Percentiles rank a stretch among this genome's conserved stretches.
These are phyloP conservation scores for Stomatorhinus walkeri DNA, from an alignment of 2,797 vertebrate species.

Conservation along the genomic window DNA sequence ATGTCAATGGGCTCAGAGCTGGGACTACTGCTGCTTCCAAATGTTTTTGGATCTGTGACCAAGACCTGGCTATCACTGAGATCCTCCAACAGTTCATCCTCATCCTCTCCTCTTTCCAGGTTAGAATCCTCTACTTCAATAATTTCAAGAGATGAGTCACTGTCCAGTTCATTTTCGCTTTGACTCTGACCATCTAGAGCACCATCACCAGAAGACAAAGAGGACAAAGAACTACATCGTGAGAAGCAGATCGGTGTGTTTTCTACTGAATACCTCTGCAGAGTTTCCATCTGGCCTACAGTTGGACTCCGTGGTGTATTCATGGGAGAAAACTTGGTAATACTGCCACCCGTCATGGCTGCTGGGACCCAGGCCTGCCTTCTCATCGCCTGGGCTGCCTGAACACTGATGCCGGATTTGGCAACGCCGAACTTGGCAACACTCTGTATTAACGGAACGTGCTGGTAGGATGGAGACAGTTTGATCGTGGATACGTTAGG, in stretches of 20 bases:
- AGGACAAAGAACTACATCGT: slow-evolving; percentile 90
- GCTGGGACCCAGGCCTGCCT: slow-evolving; percentile 78
- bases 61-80: slow-evolving; percentile 67
- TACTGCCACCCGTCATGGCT: slow-evolving; percentile 65
- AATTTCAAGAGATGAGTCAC: slow-evolving; percentile 90
- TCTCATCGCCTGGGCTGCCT: slow-evolving; percentile 62
- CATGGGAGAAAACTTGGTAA: slow-evolving; percentile 68
- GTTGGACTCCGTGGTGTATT: slow-evolving; percentile 54
- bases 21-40: slow-evolving; percentile 54
- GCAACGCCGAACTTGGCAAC: slow-evolving; percentile 56
- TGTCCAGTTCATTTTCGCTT: slow-evolving; percentile 84
- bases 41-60: slow-evolving; percentile 58
- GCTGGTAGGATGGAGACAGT: slow-evolving; percentile 89
- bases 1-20: slow-evolving; percentile 72
- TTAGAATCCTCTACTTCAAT: slow-evolving; percentile 79
- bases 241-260: slow-evolving; percentile 90
- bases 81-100: slow-evolving; percentile 67
- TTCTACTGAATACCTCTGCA: slow-evolving; percentile 83
- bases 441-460: slow-evolving; percentile 74
- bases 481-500: slow-evolving; percentile 80
- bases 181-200: slow-evolving; percentile 75
- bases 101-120: slow-evolving; percentile 49
- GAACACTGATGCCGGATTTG: slow-evolving; percentile 57
- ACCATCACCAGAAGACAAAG: slow-evolving; percentile 83
- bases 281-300: slow-evolving; percentile 64